phyloP scores from a whole-genome alignment of 2,888 invertebrate genomes.

The Priocnemis perturbator region DNA sequence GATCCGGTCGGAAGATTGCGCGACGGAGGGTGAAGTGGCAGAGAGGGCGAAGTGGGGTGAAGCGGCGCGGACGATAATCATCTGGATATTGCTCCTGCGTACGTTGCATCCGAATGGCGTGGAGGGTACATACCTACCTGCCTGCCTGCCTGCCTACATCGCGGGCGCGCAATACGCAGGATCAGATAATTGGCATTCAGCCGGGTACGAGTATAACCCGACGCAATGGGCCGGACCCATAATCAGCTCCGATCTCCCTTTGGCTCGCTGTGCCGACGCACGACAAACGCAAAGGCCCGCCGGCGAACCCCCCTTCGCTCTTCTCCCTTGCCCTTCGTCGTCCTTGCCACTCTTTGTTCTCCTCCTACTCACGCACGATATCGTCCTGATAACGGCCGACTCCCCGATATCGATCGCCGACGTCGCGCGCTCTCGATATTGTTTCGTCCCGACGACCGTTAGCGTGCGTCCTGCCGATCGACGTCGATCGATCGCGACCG shows the following conservation, averaged over 20 bases:
- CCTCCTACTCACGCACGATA: constrained; percentile 13
- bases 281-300: constrained; percentile 49
- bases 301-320: constrained; percentile 10
- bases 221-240: constrained; percentile 54
- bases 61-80: constrained; percentile 62
- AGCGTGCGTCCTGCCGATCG: too few relatives aligned
- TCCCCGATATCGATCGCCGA: not conserved
- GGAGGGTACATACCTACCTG: constrained; percentile 35
- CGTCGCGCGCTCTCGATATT: constrained; percentile 25
- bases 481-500: too few relatives aligned
- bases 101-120: constrained; percentile 57
- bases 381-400: constrained; percentile 10
- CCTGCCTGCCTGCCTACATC: not conserved
- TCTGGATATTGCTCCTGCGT: constrained; percentile 71
- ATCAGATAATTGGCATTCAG: constrained; percentile 73
- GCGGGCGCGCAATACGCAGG: constrained; percentile 55
- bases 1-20: constrained; percentile 67
- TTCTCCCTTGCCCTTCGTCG: not conserved
- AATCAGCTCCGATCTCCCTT: constrained; percentile 63
- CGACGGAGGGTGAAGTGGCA: constrained; percentile 49
- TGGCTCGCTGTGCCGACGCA: constrained; percentile 47
- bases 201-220: constrained; percentile 50
- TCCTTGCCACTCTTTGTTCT: not conserved
- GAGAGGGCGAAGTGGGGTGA: too few relatives aligned
- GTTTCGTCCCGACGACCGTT: constrained; percentile 14